Evolutionary conservation across 2,888 invertebrate species (phyloP).

Genomic region (Cheilosia scutellata): DNA sequence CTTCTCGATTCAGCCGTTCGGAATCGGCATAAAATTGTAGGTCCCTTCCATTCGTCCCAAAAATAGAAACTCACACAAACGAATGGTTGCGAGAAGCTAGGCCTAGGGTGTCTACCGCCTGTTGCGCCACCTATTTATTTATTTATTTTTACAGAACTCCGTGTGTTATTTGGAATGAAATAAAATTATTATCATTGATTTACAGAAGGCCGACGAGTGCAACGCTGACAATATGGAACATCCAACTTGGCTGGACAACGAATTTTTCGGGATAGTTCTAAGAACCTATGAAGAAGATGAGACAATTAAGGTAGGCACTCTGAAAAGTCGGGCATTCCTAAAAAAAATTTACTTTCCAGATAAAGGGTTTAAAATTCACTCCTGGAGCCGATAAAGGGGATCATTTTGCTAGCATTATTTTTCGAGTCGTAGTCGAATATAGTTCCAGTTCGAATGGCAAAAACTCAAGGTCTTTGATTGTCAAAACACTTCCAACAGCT

Average conservation of each 20-base stretch:
- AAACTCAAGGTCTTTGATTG: slow-evolving; percentile 56
- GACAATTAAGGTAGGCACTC: slow-evolving; percentile 9
- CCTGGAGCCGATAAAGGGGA: slow-evolving; percentile 51
- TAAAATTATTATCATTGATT: too few species aligned
- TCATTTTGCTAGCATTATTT: slow-evolving; percentile 25
- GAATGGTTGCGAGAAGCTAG: too few species aligned
- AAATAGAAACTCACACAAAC: too few species aligned
- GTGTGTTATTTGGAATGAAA: too few species aligned
- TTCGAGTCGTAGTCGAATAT: not conserved
- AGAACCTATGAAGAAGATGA: slow-evolving; percentile 33
- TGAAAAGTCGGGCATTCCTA: not conserved
- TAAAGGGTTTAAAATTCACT: slow-evolving; percentile 14
- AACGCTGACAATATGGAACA: slow-evolving; percentile 77
- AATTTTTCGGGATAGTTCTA: slow-evolving; percentile 71
- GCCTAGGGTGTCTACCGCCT: too few species aligned
- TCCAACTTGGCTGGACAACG: slow-evolving; percentile 77
- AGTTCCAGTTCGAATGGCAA: not conserved
- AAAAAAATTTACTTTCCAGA: not conserved
- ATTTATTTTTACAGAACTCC: too few species aligned
- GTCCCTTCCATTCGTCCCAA: too few species aligned
- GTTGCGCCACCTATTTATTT: too few species aligned
- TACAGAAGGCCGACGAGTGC: slow-evolving; percentile 7
- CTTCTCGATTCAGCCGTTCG: too few species aligned
- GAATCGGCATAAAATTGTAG: too few species aligned
- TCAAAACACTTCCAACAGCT: slow-evolving; percentile 69